Evolutionary conservation across 2,888 invertebrate species (phyloP).

Genomic region (Ceramica pisi): DNA sequence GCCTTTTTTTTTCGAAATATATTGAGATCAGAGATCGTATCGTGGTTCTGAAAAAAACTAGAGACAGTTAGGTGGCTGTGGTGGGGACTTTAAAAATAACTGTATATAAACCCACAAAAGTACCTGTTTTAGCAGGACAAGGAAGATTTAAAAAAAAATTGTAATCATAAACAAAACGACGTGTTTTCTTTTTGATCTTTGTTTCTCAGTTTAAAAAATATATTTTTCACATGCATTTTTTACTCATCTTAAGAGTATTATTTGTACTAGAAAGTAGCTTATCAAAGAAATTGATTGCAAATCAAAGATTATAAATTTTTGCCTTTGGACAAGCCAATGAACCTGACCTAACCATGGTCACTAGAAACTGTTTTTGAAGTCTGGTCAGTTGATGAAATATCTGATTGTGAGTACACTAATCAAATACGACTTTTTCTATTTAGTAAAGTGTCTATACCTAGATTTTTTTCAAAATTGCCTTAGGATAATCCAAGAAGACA

Average conservation of each 20-base stretch:
- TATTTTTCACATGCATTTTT: no score
- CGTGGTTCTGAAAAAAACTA: conserved; percentile 34
- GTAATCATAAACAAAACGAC: no score
- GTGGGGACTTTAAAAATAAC: conserved; percentile 6
- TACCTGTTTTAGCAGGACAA: neutral
- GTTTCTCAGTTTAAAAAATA: no score
- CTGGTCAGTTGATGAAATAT: neutral
- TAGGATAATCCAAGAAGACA: conserved; percentile 7
- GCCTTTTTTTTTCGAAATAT: conserved; percentile 24
- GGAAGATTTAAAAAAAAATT: no score
- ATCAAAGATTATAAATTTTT: conserved; percentile 13
- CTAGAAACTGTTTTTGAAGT: neutral
- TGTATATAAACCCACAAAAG: neutral
- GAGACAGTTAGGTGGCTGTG: conserved; percentile 6
- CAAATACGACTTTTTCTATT: conserved; percentile 1
- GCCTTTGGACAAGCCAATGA: conserved; percentile 2
- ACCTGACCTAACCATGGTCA: conserved; percentile 4
- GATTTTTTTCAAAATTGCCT: neutral
- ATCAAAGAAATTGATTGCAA: conserved; percentile 16
- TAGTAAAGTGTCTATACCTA: neutral
- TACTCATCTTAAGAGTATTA: no score
- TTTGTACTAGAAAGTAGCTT: no score
- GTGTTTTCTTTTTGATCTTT: no score
- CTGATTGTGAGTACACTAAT: conserved; percentile 6
- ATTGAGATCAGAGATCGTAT: conserved; percentile 39